Base-by-base conservation (phyloP, 2,797 vertebrate genomes). In the Lepilemur ruficaudatus region DNA sequence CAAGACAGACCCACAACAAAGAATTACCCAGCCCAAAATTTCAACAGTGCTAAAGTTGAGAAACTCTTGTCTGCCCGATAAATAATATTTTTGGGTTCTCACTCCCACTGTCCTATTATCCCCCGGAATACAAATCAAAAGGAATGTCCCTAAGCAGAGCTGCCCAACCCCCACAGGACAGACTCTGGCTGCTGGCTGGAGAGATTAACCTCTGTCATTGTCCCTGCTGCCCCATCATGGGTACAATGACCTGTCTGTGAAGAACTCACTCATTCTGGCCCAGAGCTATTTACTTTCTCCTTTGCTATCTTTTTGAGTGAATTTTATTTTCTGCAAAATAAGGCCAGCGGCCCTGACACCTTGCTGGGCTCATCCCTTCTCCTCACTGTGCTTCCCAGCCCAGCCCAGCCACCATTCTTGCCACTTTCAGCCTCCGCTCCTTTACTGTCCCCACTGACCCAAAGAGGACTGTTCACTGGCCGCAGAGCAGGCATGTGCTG, bases 261-360 rank as follows among this genome's bases (percentile, higher is more conserved):
- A 55, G 46, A 81, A 46, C 7, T 48, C 11, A 18, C 8, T 67
- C 78, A 65, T 32, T 96, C 38, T 38, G 32, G 35, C 23, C 89
- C 76, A 69, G 35, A 83, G 25, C 35, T 89, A 23, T 76, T 83
- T 93, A 48, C 87, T 92, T 90, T 93, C 25, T 43, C 87, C 59
- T 87, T 89, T 75, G 43, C 32, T 67, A 8, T 61, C 30, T 65
- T 85, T 95, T 55, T 28, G 30, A 81, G 84, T 22, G 14, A 84
- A 75, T 79, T 94, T 95, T 89, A 43, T 93, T 92, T 76, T 61
- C 57, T 25, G 82, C 5, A 55, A 91, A 92, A 76, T 35, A 73
- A 93, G n/a, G 13, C 38, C 83, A 73, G 80, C 78, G 6, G 7
- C 28, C 35, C 41, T 65, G 55, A 55, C 50, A 35, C 48, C 43